Evolutionary conservation across 2,888 invertebrate species (phyloP), one percentile per base, ranked within the genome.

Genomic region (Latrodectus hesperus): DNA sequence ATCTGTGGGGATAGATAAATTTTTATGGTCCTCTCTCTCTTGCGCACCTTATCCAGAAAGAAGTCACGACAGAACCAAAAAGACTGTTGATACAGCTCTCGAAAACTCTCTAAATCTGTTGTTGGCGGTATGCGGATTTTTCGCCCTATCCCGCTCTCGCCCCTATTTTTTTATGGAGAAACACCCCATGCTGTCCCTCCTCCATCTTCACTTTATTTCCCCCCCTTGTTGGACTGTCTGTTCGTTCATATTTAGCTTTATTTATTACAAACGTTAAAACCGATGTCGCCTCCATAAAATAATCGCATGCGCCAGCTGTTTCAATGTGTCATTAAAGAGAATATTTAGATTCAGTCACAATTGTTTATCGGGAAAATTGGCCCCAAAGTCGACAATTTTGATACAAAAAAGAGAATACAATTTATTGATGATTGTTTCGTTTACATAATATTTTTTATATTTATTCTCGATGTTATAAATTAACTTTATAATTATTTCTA

Each of bases 31-130:
- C 67, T 51, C 16, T 73, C 55, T 17, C 16, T 73, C 55, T 4
- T 38, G 12, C 60, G 9, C 70, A 52, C 68, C 84, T 84, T 73
- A 78, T 77, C 72, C 76, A 16, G 51, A 64, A 72, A 84, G 78
- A 78, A 84, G 77, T 84, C 84, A 84, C 52, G 76, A 84, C 71
- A 72, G 14, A 12, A 70, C 84, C 84, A 52, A 71, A 72, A 76
- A 71, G 51, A 55, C 72, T 84, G 84, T 84, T 84, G 84, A 84
- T 84, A 78, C 84, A 84, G 78, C 73, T 68, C 84, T 78, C 78
- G 73, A 84, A 84, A 78, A 67, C 84, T 71, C 86, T 11, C 67
- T 53, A 81, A 86, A 86, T 80, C 75, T 80, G 86, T 86, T 86
- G 86, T 86, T 80, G 86, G 86, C 75, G 78, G 78, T 72, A 84